Evolutionary conservation across 2,888 invertebrate genomes (phyloP), one percentile per base, ranked within the genome.

Genomic region (Drosophila paramelanica): DNA sequence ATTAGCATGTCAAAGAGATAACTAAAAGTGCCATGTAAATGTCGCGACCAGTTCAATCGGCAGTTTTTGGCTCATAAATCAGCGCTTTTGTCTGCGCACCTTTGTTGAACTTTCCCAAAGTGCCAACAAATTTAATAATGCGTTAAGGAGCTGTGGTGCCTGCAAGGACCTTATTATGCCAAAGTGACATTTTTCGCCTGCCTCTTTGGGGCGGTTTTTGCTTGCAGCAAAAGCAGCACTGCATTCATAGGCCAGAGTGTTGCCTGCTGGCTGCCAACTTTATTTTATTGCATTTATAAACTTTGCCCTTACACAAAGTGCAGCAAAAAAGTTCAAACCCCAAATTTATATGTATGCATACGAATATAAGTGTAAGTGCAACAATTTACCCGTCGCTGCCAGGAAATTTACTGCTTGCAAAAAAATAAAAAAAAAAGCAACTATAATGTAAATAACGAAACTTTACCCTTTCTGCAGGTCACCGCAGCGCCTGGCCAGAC

Each of bases 281-380:
- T 84, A 84, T 84, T 83, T 83, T 83, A 83, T 89, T 89, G 89
- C 83, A 84, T 87, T 83, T 84, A 75, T 84, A 84, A 83, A 83
- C 85, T 83, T 89, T 83, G 85, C 85, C 83, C 83, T 83, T 89
- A 72, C 69, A 67, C 56, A 55, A 55, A 67, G 50, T 73, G 60
- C 70, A 66, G 49, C 62, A 58, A 38, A 39, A 84, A 87, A 89
- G 84, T 89, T 83, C 88, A 70, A 42, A 14, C 25, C 72, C 52
- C 31, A 72, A 87, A 75, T 74, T 68, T 77, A 68, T 79, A 65
- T 77, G 59, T 69, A 56, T 51, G 38, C 38, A 42, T 66, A 60
- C 31, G 43, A 25, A 27, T 43, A 43, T 67, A 27, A n/a, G 14
- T 33, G 25, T 42, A 68, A 82, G 74, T 66, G 55, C 67, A 78